phyloP scores from a whole-genome alignment of 2,888 invertebrate species.

The Cactoblastis cactorum region DNA sequence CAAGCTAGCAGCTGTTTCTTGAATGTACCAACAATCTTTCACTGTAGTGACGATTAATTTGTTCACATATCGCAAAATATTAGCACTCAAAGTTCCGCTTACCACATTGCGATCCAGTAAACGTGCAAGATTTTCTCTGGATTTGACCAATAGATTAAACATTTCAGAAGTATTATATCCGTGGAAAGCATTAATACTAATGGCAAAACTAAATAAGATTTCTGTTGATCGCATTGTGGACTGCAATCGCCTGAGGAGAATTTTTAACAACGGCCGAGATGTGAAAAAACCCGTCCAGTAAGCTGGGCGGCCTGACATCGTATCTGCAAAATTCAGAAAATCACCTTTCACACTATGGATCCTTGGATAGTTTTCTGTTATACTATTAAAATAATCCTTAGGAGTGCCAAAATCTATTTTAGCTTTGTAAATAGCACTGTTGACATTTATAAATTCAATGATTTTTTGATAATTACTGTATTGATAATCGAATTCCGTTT shows the following conservation, averaged over 20 bases:
- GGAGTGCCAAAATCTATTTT: slow-evolving; percentile 93
- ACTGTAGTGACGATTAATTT: slow-evolving; percentile 69
- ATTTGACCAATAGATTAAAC: slow-evolving; percentile 72
- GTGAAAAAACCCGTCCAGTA: slow-evolving; percentile 98
- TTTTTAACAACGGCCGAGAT: slow-evolving; percentile 90
- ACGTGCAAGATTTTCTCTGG: slow-evolving; percentile 88
- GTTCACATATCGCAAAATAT: slow-evolving; percentile 92
- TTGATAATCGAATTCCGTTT: slow-evolving; percentile 95
- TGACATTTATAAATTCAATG: slow-evolving; percentile 90
- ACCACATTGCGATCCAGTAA: slow-evolving; percentile 98
- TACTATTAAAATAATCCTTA: slow-evolving; percentile 89
- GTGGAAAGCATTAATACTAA: slow-evolving; percentile 81
- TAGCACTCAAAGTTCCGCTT: slow-evolving; percentile 93
- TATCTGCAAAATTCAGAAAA: slow-evolving; percentile 96
- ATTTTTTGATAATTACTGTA: slow-evolving; percentile 94
- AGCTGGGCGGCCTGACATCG: slow-evolving; percentile 89
- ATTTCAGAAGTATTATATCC: slow-evolving; percentile 73
- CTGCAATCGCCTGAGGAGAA: slow-evolving; percentile 89
- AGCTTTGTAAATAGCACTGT: slow-evolving; percentile 84
- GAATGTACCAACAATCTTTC: slow-evolving; percentile 63
- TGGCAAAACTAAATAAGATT: slow-evolving; percentile 89
- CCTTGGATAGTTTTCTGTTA: slow-evolving; percentile 79
- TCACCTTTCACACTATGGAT: slow-evolving; percentile 91
- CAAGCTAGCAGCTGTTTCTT: slow-evolving; percentile 54
- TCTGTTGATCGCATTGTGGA: slow-evolving; percentile 89